These are phyloP conservation scores for Alentia gelatinosa DNA, from an alignment of 2,888 invertebrate genomes.

Conservation along the genomic window DNA sequence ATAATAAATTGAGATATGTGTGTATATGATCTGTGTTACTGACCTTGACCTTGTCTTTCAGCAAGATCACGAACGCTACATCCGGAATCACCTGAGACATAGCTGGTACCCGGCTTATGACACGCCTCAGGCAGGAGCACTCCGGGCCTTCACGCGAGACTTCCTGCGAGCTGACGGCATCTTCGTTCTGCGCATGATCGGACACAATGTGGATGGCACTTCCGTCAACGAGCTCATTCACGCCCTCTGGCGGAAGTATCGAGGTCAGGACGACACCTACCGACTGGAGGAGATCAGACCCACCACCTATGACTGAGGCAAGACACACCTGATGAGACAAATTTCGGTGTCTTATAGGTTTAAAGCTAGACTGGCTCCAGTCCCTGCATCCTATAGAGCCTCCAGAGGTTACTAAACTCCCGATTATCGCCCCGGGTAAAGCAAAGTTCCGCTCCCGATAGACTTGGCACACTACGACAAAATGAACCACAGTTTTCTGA, in stretches of 20 bases:
- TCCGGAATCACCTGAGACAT: background rate
- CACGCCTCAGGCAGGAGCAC: background rate
- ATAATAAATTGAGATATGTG: no score
- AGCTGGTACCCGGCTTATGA: background rate
- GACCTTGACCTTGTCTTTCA: background rate
- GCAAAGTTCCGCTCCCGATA: no score
- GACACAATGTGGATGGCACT: constrained; percentile 8
- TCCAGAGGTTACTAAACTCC: no score
- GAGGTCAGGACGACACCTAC: background rate
- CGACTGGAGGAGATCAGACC: background rate
- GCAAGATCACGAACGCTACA: background rate
- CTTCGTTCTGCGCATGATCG: constrained; percentile 34
- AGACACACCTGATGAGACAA: no score
- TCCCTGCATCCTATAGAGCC: no score
- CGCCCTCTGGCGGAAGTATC: constrained; percentile 13
- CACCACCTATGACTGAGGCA: background rate
- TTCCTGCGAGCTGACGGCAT: constrained; percentile 47
- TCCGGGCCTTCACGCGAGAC: background rate
- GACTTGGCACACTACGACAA: no score
- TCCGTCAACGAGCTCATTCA: background rate
- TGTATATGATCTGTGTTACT: no score
- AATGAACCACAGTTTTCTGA: no score
- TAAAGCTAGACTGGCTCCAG: no score
- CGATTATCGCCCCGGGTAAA: no score
- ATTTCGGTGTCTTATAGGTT: no score